A percentile compares a stretch with the other conserved stretches of the same genome.
These are phyloP conservation scores for Lutjanus erythropterus DNA, from an alignment of 2,113 vertebrate genomes.

Conservation along the genomic window DNA sequence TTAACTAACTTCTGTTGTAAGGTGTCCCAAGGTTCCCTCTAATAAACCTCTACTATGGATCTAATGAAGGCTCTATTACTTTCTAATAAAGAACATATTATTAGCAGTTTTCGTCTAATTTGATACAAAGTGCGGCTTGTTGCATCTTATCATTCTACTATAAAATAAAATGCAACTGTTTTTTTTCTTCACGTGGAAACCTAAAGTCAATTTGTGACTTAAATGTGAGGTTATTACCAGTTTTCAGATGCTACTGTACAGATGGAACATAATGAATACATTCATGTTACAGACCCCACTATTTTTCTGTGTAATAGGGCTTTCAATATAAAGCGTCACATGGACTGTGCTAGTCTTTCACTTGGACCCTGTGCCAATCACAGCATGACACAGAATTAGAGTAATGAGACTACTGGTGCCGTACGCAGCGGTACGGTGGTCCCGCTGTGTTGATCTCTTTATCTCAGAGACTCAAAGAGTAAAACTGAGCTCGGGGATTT, in stretches of 20 bases:
- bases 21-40: no score
- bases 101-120: no score
- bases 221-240: background rate
- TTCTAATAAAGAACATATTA: no score
- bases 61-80: no score
- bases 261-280: conserved; percentile 9
- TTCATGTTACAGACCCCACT: background rate
- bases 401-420: conserved; percentile 62
- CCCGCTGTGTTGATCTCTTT: conserved; percentile 70
- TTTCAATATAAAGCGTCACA: conserved; percentile 41
- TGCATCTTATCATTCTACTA: no score
- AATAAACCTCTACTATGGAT: no score
- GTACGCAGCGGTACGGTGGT: conserved; percentile 6
- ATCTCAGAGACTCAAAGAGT: conserved; percentile 50
- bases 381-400: conserved; percentile 61
- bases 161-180: no score
- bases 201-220: background rate
- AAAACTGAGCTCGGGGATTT: conserved; percentile 58
- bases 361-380: conserved; percentile 59
- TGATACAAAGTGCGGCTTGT: no score
- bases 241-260: conserved; percentile 34
- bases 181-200: background rate
- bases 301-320: conserved; percentile 7
- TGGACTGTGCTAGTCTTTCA: conserved; percentile 43
- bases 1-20: no score